These are phyloP conservation scores for Amphimallon solstitiale DNA, from an alignment of 2,888 invertebrate species.

Conservation along the genomic window DNA sequence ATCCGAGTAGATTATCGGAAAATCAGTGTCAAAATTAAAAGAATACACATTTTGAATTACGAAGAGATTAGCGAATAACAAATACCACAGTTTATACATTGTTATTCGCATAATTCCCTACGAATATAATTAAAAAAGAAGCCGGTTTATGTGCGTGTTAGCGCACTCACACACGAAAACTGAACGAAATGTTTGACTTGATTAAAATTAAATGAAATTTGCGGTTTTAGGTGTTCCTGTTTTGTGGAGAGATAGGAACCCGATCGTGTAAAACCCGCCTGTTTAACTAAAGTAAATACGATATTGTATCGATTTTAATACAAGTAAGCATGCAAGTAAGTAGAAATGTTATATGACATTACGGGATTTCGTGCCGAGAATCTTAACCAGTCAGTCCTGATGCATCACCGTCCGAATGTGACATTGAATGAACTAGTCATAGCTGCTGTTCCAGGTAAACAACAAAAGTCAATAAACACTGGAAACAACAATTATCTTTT, in stretches of 20 bases:
- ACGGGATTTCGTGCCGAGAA: no score
- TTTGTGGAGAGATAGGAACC: background rate
- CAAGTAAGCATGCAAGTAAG: no score
- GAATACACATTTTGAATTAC: conserved; percentile 9
- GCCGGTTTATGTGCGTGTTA: no score
- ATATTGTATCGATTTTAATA: conserved; percentile 19
- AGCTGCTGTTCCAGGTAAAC: no score
- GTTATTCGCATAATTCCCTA: no score
- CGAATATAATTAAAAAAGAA: no score
- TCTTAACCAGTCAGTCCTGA: no score
- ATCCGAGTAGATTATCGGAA: conserved; percentile 52
- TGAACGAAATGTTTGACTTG: background rate
- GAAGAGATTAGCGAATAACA: background rate
- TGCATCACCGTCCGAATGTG: no score
- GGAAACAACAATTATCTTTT: no score
- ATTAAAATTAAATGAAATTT: background rate
- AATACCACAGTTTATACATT: background rate
- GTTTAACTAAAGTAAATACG: conserved; percentile 7
- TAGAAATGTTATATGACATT: no score
- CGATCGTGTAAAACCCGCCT: background rate
- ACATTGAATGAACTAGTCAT: no score
- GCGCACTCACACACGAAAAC: background rate
- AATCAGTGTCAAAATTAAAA: conserved; percentile 55
- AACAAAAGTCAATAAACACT: no score
- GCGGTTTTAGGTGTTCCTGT: conserved; percentile 12